Conservation (phyloP, 2,113 vertebrate genomes). For the Urocitellus parryii region DNA sequence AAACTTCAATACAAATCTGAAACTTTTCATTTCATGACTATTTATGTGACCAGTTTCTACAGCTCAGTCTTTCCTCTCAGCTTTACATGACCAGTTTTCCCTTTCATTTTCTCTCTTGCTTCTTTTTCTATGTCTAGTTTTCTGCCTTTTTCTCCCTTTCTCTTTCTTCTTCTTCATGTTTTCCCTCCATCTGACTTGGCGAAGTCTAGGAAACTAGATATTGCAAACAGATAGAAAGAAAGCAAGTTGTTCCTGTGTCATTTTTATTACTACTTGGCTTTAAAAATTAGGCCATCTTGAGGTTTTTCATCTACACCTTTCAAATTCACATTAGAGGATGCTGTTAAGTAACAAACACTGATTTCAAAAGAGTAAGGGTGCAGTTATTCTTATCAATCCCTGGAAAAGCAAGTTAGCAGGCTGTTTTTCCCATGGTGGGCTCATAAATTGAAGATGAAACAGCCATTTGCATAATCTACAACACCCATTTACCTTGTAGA, state of each 20-base stretch:
- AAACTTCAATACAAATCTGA: slow-evolving; percentile 97
- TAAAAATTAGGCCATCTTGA: slow-evolving; percentile 74
- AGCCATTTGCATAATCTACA: slow-evolving; percentile 59
- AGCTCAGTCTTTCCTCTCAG: slow-evolving; percentile 89
- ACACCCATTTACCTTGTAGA: slow-evolving; percentile 57
- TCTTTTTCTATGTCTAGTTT: slow-evolving; percentile 81
- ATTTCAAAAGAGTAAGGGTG: slow-evolving; percentile 67
- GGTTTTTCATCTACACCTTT: slow-evolving; percentile 69
- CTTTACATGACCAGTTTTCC: slow-evolving; percentile 91
- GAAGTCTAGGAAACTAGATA: slow-evolving; percentile 76
- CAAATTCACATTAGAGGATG: slow-evolving; percentile 49
- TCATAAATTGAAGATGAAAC: slow-evolving; percentile 66
- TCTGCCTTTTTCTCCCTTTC: not conserved
- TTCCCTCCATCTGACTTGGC: slow-evolving; percentile 33
- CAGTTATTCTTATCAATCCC: slow-evolving; percentile 70
- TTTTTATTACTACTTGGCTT: slow-evolving; percentile 80
- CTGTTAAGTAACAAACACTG: slow-evolving; percentile 65
- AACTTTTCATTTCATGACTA: slow-evolving; percentile 99
- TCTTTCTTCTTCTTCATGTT: not conserved
- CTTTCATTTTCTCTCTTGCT: slow-evolving; percentile 89
- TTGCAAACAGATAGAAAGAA: slow-evolving; percentile 60
- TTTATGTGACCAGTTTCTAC: slow-evolving; percentile 94
- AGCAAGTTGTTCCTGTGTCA: slow-evolving; percentile 56
- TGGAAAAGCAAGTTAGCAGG: slow-evolving; percentile 60
- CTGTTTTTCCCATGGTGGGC: slow-evolving; percentile 53